Conservation (phyloP, 2,888 invertebrate genomes). For the Nymphalis polychloros region DNA sequence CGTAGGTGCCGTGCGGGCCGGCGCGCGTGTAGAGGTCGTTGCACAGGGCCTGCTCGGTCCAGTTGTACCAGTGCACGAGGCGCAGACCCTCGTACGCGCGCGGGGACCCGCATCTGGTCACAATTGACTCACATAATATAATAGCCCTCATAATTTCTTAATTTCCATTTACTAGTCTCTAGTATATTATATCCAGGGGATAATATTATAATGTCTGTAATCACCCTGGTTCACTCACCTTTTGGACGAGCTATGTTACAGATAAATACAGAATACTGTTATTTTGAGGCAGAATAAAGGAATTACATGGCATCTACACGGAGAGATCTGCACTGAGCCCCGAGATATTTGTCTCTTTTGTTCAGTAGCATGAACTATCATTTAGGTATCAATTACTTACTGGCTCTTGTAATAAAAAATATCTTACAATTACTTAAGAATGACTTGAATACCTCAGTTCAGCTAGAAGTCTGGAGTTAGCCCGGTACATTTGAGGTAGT, state of each 20-base stretch:
- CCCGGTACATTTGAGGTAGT: constrained; percentile 72
- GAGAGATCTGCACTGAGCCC: too few species aligned
- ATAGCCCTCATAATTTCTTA: not conserved
- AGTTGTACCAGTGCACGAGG: constrained; percentile 83
- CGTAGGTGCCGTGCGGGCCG: constrained; percentile 54
- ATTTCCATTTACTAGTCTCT: not conserved
- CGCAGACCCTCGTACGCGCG: constrained; percentile 70
- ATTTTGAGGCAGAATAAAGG: too few species aligned
- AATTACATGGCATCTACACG: too few species aligned
- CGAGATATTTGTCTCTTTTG: too few species aligned
- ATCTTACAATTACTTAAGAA: not conserved
- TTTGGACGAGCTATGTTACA: too few species aligned
- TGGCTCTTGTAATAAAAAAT: too few species aligned
- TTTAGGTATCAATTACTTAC: too few species aligned
- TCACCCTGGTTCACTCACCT: too few species aligned
- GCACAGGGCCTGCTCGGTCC: constrained; percentile 78
- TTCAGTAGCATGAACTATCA: too few species aligned
- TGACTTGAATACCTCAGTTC: constrained; percentile 74
- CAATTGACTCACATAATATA: not conserved
- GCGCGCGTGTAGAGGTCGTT: constrained; percentile 44
- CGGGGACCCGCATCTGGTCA: constrained; percentile 77
- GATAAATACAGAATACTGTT: too few species aligned
- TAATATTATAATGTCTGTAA: too few species aligned
- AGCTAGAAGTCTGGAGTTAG: constrained; percentile 65
- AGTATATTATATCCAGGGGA: too few species aligned